phyloP scores from a whole-genome alignment of 1,140 invertebrate genomes.

The Agraylea sexmaculata region DNA sequence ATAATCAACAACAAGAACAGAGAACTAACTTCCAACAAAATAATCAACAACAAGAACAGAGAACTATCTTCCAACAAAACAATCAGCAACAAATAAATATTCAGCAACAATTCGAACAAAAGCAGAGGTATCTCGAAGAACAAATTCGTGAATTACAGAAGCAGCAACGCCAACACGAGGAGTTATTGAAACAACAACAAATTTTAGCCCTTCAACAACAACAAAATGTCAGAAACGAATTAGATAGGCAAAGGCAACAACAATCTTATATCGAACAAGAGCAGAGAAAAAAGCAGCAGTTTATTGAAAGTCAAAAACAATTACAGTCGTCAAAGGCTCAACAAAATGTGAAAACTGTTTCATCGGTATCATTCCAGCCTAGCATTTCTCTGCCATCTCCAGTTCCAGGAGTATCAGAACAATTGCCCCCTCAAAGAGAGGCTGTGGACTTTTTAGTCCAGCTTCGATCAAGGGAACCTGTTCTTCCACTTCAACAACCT shows the following conservation, averaged over 20 bases:
- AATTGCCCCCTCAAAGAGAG: conserved; percentile 35
- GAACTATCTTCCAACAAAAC: conserved; percentile 28
- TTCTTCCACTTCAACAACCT: conserved; percentile 32
- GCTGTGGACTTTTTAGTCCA: conserved; percentile 37
- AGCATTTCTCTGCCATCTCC: conserved; percentile 35
- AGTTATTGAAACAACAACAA: conserved; percentile 50
- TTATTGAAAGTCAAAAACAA: conserved; percentile 9
- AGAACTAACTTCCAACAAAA: conserved; percentile 22
- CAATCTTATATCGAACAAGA: conserved; percentile 35
- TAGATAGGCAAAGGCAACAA: conserved; percentile 33
- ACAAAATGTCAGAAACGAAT: conserved; percentile 20
- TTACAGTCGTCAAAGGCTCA: conserved; percentile 22
- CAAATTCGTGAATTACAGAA: conserved; percentile 53
- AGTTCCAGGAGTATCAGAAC: conserved; percentile 24
- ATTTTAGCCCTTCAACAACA: conserved; percentile 43
- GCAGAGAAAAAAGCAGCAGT: conserved; percentile 22
- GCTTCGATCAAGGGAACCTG: conserved; percentile 28
- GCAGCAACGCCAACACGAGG: conserved; percentile 57
- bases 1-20: conserved; percentile 16
- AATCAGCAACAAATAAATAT: conserved; percentile 33
- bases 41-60: conserved; percentile 22
- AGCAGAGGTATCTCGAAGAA: conserved; percentile 55
- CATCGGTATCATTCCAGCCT: conserved; percentile 34
- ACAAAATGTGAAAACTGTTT: conserved; percentile 17
- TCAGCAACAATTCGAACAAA: conserved; percentile 52